These are phyloP conservation scores for Ophioderma brevispina DNA, from an alignment of 35 echinoderm and acorn worm species.

Conservation along the genomic window DNA sequence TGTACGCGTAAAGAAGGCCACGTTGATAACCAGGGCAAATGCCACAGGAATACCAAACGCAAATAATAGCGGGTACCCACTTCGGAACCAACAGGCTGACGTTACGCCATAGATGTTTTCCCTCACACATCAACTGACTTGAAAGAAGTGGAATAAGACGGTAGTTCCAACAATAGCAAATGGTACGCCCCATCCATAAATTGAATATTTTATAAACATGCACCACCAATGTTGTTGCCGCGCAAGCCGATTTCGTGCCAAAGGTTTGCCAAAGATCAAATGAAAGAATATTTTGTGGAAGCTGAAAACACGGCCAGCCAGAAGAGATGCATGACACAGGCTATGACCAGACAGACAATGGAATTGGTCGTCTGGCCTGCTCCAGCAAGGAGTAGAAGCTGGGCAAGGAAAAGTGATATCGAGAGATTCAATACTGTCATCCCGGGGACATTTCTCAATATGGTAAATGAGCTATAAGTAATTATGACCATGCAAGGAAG, in stretches of 20 bases:
- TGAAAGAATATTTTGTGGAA: slow-evolving; percentile 30
- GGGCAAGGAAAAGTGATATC: slow-evolving; percentile 8
- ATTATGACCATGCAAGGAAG: neutral
- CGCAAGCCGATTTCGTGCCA: neutral
- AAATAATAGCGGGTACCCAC: too few relatives aligned
- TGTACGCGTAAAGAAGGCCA: too few relatives aligned
- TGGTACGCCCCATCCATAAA: neutral
- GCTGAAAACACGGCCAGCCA: slow-evolving; percentile 30
- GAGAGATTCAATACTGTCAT: slow-evolving; percentile 14
- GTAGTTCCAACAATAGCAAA: neutral
- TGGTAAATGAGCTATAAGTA: slow-evolving; percentile 20
- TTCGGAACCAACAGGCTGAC: too few relatives aligned
- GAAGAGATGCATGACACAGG: slow-evolving; percentile 8
- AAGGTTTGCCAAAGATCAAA: slow-evolving; percentile 30
- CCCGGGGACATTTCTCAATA: slow-evolving; percentile 24
- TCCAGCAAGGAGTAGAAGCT: slow-evolving; percentile 9
- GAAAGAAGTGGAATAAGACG: neutral
- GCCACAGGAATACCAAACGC: too few relatives aligned
- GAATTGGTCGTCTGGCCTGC: neutral
- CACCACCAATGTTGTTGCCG: neutral
- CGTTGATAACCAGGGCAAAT: too few relatives aligned
- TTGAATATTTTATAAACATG: neutral
- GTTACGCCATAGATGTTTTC: too few relatives aligned
- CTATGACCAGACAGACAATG: neutral
- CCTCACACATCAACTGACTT: too few relatives aligned